Evolutionary conservation across 2,797 vertebrate species (phyloP).

Genomic region (Hippopotamyrus pictus): DNA sequence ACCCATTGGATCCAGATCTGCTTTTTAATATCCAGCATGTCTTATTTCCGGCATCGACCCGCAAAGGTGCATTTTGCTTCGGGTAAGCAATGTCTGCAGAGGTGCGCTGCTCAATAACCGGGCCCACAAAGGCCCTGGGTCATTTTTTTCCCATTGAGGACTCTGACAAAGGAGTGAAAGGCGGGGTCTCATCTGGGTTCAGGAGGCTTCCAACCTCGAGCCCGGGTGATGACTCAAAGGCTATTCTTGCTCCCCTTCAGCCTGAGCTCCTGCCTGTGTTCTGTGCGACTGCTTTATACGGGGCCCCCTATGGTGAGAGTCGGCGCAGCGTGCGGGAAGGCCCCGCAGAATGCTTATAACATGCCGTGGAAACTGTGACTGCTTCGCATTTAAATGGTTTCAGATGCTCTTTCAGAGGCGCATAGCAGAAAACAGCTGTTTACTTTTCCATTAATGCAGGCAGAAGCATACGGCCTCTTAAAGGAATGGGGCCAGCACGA

Average conservation of each 20-base stretch:
- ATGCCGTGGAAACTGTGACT: slow-evolving; percentile 67
- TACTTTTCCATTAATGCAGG: slow-evolving; percentile 55
- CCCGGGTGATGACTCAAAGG: slow-evolving; percentile 37
- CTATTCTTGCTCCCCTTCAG: slow-evolving; percentile 34
- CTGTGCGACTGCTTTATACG: slow-evolving; percentile 57
- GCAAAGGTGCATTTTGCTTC: slow-evolving; percentile 23
- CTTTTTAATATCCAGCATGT: not conserved
- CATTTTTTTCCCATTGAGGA: slow-evolving; percentile 38
- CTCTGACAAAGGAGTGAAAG: slow-evolving; percentile 53
- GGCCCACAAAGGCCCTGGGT: slow-evolving; percentile 27
- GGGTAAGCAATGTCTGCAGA: slow-evolving; percentile 40
- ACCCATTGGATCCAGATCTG: not conserved
- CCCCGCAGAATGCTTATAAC: slow-evolving; percentile 62
- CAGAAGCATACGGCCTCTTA: slow-evolving; percentile 41
- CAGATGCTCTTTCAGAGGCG: slow-evolving; percentile 62
- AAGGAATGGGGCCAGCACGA: slow-evolving; percentile 34
- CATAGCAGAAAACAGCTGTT: slow-evolving; percentile 58
- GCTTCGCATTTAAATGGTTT: slow-evolving; percentile 68
- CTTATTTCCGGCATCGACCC: not conserved
- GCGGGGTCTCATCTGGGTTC: slow-evolving; percentile 48
- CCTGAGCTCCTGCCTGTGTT: slow-evolving; percentile 50
- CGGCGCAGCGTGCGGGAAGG: slow-evolving; percentile 47
- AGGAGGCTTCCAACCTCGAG: slow-evolving; percentile 48
- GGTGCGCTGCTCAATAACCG: slow-evolving; percentile 37
- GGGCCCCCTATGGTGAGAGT: slow-evolving; percentile 49